These are phyloP conservation scores for Dexiosoma caninum DNA, from an alignment of 2,888 invertebrate genomes.

Conservation along the genomic window DNA sequence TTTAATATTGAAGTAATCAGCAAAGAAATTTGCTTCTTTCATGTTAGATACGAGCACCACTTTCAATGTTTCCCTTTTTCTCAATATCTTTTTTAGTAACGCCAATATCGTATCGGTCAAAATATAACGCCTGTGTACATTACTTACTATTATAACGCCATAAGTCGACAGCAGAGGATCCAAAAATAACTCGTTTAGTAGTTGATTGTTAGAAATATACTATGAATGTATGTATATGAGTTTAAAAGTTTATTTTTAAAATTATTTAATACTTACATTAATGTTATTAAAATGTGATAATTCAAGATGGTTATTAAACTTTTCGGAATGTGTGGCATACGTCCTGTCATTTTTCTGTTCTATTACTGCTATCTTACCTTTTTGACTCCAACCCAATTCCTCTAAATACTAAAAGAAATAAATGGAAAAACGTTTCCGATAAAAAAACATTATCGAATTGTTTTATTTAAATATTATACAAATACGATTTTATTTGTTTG, in stretches of 20 bases:
- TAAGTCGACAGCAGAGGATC: slow-evolving; percentile 95
- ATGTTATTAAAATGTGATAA: not conserved
- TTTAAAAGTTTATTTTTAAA: not conserved
- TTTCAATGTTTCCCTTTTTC: slow-evolving; percentile 88
- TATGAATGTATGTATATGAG: slow-evolving; percentile 72
- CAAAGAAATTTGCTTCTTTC: slow-evolving; percentile 92
- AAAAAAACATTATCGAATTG: slow-evolving; percentile 42
- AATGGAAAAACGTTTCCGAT: not conserved
- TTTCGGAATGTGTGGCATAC: slow-evolving; percentile 81
- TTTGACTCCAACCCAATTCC: slow-evolving; percentile 90
- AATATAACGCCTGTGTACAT: slow-evolving; percentile 96
- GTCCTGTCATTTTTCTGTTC: slow-evolving; percentile 93
- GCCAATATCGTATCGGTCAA: slow-evolving; percentile 97
- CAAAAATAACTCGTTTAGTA: slow-evolving; percentile 95
- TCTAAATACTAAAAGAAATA: slow-evolving; percentile 85
- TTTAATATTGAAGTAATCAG: slow-evolving; percentile 85
- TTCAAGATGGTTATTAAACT: slow-evolving; percentile 90
- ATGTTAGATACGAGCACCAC: slow-evolving; percentile 97
- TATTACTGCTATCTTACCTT: slow-evolving; percentile 91
- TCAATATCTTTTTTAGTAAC: slow-evolving; percentile 92
- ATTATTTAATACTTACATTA: slow-evolving; percentile 23
- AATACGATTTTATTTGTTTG: not conserved
- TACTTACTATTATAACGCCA: slow-evolving; percentile 92
- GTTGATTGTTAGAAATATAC: slow-evolving; percentile 97
- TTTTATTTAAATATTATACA: not conserved